Evolutionary conservation across 1,140 invertebrate genomes (phyloP).

Genomic region (Drosophila teissieri): DNA sequence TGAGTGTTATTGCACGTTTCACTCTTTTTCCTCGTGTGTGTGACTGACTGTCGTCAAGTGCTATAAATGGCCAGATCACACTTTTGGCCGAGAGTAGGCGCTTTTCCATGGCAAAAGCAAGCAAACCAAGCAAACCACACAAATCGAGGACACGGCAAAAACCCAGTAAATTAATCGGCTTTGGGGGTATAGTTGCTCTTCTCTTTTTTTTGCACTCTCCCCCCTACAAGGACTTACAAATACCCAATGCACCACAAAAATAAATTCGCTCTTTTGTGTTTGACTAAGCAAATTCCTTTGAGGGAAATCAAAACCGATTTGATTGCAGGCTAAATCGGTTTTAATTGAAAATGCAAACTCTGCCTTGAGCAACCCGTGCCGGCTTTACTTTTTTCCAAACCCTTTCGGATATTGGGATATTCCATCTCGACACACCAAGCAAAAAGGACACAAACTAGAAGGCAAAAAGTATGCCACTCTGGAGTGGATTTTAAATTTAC

Average conservation of each 20-base stretch:
- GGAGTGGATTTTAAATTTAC: conserved; percentile 61
- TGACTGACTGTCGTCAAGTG: conserved; percentile 41
- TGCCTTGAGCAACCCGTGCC: conserved; percentile 37
- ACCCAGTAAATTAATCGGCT: conserved; percentile 45
- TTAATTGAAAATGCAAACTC: conserved; percentile 68
- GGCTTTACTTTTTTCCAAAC: conserved; percentile 6
- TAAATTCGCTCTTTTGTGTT: conserved; percentile 30
- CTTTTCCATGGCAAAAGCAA: conserved; percentile 15
- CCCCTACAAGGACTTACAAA: conserved; percentile 24
- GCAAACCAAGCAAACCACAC: conserved; percentile 26
- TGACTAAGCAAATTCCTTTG: conserved; percentile 26
- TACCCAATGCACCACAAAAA: conserved; percentile 36
- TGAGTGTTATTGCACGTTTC: conserved; percentile 49
- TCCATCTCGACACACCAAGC: conserved; percentile 34
- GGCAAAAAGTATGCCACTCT: conserved; percentile 12
- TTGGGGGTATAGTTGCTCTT: conserved; percentile 24
- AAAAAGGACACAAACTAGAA: conserved; percentile 11
- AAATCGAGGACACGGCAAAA: conserved; percentile 40
- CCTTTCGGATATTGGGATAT: conserved; percentile 18
- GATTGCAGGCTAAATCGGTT: conserved; percentile 50
- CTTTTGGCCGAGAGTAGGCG: conserved; percentile 18
- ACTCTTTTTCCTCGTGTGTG: conserved; percentile 23
- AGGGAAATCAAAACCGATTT: conserved; percentile 47
- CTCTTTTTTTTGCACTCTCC: not conserved
- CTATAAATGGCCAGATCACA: conserved; percentile 49